These are phyloP conservation scores for Anhinga rufa DNA, from an alignment of 2,113 vertebrate species.

Conservation along the genomic window DNA sequence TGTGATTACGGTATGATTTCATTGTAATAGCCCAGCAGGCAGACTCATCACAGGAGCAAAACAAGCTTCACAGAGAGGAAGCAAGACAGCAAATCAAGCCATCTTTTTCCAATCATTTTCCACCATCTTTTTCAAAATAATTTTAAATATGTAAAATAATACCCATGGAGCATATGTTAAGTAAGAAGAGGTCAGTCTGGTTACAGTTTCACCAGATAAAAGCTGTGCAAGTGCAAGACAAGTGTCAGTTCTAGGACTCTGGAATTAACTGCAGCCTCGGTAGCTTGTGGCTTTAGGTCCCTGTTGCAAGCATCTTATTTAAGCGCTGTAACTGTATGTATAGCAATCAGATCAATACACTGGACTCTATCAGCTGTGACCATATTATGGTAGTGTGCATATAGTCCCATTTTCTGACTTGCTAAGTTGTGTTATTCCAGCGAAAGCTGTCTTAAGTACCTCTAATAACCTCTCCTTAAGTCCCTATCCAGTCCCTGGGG, in stretches of 20 bases:
- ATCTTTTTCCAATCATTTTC: not conserved
- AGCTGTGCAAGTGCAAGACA: not conserved
- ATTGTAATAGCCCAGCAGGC: not conserved
- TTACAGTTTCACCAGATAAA: not conserved
- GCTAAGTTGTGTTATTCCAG: not conserved
- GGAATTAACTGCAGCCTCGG: not conserved
- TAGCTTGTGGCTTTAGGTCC: not conserved
- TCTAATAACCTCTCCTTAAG: not conserved
- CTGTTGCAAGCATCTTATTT: too few relatives aligned
- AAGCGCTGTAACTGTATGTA: not conserved
- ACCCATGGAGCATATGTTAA: fast-evolving
- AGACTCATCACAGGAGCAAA: not conserved
- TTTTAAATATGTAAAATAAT: not conserved
- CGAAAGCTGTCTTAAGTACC: not conserved
- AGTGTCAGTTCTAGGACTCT: not conserved
- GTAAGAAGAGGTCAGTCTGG: not conserved
- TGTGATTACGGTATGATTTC: not conserved
- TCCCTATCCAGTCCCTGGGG: not conserved
- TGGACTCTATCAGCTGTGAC: not conserved
- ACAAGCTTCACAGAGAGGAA: not conserved
- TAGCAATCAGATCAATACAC: not conserved
- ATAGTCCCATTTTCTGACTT: not conserved
- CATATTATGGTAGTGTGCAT: fast-evolving
- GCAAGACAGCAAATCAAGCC: not conserved
- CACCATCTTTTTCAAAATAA: not conserved